A percentile compares a stretch with the other conserved stretches of the same genome.
Conservation (phyloP, 2,888 invertebrate genomes). For the Cyclophora albipunctata region DNA sequence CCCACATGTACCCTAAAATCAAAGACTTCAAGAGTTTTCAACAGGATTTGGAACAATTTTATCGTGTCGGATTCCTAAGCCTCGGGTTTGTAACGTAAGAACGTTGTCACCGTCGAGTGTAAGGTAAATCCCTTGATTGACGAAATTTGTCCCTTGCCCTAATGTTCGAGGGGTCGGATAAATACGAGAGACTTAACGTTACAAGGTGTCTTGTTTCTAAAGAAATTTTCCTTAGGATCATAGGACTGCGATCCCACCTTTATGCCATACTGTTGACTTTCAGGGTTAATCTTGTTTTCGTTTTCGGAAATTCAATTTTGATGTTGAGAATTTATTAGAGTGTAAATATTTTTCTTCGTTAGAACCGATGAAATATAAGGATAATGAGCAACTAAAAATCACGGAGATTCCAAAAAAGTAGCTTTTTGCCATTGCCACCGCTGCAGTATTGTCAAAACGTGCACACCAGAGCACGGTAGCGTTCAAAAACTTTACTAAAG, state of each 20-base stretch:
- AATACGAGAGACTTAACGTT: conserved; percentile 34
- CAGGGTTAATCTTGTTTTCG: conserved; percentile 10
- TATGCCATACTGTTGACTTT: conserved; percentile 14
- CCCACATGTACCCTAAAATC: too few relatives aligned
- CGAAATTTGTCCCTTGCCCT: conserved; percentile 48
- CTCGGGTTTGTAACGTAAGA: conserved; percentile 60
- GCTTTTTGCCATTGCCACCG: too few relatives aligned
- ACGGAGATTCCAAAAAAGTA: too few relatives aligned
- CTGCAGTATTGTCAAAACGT: too few relatives aligned
- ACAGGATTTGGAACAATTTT: conserved; percentile 36
- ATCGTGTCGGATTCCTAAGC: conserved; percentile 60
- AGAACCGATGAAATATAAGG: too few relatives aligned
- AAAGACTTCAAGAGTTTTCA: conserved; percentile 28
- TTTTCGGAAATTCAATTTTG: conserved; percentile 1
- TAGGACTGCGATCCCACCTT: conserved; percentile 22
- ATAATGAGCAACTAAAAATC: too few relatives aligned
- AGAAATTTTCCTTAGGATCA: conserved; percentile 35
- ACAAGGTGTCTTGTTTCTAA: conserved; percentile 43
- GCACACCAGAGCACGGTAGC: too few relatives aligned
- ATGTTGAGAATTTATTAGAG: neutral
- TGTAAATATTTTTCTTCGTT: too few relatives aligned
- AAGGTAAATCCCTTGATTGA: conserved; percentile 68
- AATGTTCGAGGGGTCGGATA: conserved; percentile 43
- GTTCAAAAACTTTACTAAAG: too few relatives aligned
- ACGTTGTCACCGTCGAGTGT: conserved; percentile 62